Evolutionary conservation across 2,113 vertebrate species (phyloP), one percentile per base, ranked within the genome.

Genomic region (Opisthocomus hoazin): DNA sequence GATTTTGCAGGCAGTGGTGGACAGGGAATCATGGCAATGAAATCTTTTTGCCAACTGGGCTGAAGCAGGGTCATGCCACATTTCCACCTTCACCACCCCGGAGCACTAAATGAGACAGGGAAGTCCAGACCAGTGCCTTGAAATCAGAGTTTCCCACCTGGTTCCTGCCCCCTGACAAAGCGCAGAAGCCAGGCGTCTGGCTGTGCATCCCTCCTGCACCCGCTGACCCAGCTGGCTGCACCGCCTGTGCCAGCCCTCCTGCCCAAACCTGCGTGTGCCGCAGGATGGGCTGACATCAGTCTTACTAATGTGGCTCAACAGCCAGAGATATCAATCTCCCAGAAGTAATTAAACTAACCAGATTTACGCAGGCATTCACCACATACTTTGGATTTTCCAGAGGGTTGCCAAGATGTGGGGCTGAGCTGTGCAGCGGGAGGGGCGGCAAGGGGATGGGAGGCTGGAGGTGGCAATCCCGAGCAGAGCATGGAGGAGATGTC

Each of bases 241-340:
- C 13, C 21, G 71, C 83, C 84, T 17, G 87, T 6, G 2, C 74
- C 10, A 4, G 57, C 51, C 82, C 75, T 97, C 96, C 92, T 98
- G 98, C 94, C 91, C 77, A 37, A 90, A 96, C 98, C 95, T 98
- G 97, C 6, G 73, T 95, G 87, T 90, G 96, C 96, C 57, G 39
- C 92, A 93, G 97, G 96, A 97, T 89, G 89, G 91, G 95, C 96
- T 96, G 94, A 94, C 94, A 96, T 94, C 93, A 97, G 80, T 84
- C 93, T 92, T 46, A 50, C 95, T 89, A 76, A 86, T 27, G 43
- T n/a, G 30, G 68, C 23, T 80, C 92, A 84, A 95, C 94, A 96
- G 83, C 46, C 64, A 92, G 95, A 97, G 95, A 97, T 94, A 96
- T 5, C 46, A 21, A 96, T 97, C 95, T 98, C 89, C 92, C 94